Percentiles rank a stretch among this genome's conserved stretches.
phyloP scores from a whole-genome alignment of 2,113 vertebrate species.

The Anolis sagrei region DNA sequence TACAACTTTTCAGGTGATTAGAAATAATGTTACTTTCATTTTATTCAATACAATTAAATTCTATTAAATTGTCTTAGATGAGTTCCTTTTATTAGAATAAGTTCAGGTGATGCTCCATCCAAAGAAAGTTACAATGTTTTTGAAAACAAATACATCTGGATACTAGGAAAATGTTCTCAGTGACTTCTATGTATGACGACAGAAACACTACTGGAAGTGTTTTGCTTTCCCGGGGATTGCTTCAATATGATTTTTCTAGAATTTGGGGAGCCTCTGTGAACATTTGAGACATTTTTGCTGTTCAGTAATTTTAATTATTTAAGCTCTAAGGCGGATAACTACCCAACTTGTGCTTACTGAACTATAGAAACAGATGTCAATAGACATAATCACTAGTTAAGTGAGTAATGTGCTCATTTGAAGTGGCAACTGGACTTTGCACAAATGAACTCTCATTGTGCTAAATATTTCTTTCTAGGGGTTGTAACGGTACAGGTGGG shows the following conservation, averaged over 20 bases:
- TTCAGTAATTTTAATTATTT: neutral
- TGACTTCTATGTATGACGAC: neutral
- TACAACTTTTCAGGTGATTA: too few species aligned
- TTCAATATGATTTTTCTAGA: neutral
- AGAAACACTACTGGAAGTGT: neutral
- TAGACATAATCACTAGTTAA: neutral
- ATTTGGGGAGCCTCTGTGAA: too few species aligned
- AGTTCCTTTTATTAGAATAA: too few species aligned
- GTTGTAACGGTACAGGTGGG: neutral
- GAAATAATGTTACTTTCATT: too few species aligned
- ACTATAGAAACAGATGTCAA: conserved; percentile 1
- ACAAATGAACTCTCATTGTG: neutral
- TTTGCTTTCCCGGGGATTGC: neutral
- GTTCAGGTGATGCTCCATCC: too few species aligned
- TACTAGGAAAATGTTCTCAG: too few species aligned
- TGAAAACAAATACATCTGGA: too few species aligned
- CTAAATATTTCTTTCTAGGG: conserved; percentile 1
- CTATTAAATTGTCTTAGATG: too few species aligned
- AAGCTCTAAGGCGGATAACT: neutral
- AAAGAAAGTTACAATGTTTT: too few species aligned
- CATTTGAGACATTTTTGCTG: too few species aligned
- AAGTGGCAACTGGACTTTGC: conserved; percentile 11
- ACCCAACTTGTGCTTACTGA: conserved; percentile 3
- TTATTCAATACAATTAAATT: too few species aligned
- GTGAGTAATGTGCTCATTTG: neutral